phyloP scores from a whole-genome alignment of 2,113 vertebrate species.

The Noturus placidus region DNA sequence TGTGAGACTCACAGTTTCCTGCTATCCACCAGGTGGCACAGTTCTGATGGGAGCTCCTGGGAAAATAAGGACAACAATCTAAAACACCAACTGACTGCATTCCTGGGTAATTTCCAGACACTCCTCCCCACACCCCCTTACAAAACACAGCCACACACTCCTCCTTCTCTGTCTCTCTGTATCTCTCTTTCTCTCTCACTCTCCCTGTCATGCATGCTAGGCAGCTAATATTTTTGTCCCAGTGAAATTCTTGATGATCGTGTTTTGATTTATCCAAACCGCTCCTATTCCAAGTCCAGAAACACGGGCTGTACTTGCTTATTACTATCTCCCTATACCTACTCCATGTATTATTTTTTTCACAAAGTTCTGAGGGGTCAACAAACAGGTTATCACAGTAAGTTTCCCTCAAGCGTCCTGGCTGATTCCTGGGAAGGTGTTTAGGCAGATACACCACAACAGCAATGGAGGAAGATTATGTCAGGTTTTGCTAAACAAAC shows the following conservation, averaged over 20 bases:
- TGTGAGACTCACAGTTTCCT: constrained; percentile 13
- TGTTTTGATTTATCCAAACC: constrained; percentile 44
- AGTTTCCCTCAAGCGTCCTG: neutral
- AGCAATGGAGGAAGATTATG: constrained; percentile 3
- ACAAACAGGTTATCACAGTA: neutral
- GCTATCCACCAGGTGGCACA: constrained; percentile 70
- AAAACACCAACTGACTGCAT: constrained; percentile 59
- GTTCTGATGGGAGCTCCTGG: constrained; percentile 44
- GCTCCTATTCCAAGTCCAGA: constrained; percentile 51
- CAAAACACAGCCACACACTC: neutral
- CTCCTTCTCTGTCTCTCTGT: neutral
- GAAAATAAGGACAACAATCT: constrained; percentile 56
- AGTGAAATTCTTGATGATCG: constrained; percentile 29
- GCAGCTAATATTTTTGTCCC: constrained; percentile 41
- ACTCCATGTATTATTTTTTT: neutral
- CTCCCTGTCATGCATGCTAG: constrained; percentile 32
- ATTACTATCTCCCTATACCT: neutral
- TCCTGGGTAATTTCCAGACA: constrained; percentile 53
- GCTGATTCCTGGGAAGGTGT: neutral
- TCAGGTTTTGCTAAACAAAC: neutral
- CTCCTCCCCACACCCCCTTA: neutral
- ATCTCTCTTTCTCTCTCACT: constrained; percentile 43
- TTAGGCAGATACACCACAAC: neutral
- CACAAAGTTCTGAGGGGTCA: neutral
- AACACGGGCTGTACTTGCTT: neutral